phyloP scores from a whole-genome alignment of 2,888 invertebrate species.

The Caenorhabditis sulstoni region DNA sequence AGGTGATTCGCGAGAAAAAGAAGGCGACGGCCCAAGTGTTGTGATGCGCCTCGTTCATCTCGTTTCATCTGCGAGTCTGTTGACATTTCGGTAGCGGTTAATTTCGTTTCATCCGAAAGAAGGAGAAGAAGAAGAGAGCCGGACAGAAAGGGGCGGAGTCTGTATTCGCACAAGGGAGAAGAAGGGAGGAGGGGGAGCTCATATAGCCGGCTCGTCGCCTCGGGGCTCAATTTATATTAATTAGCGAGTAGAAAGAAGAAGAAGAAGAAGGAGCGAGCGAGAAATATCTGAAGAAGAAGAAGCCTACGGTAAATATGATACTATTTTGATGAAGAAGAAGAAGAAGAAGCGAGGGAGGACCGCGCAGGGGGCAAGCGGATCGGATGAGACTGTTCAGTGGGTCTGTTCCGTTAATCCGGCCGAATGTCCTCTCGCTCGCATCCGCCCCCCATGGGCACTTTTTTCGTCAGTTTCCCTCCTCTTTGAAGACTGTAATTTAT shows the following conservation, averaged over 20 bases:
- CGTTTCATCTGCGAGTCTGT: not conserved
- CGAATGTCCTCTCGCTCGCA: conserved; percentile 4
- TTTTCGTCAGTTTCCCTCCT: conserved; percentile 16
- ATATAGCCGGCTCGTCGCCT: conserved; percentile 48
- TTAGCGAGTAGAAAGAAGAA: conserved; percentile 50
- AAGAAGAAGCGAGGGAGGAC: not conserved
- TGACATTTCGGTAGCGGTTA: conserved; percentile 32
- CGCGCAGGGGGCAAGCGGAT: conserved; percentile 28
- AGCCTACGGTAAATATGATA: conserved; percentile 48
- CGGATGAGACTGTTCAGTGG: conserved; percentile 55
- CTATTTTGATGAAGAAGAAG: conserved; percentile 8
- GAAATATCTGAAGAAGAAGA: not conserved
- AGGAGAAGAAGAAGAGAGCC: conserved; percentile 3
- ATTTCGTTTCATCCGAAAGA: conserved; percentile 36
- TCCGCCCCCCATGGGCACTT: conserved; percentile 30
- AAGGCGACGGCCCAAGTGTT: conserved; percentile 7
- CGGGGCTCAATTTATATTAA: conserved; percentile 63
- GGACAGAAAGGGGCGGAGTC: not conserved
- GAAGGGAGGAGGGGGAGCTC: conserved; percentile 25
- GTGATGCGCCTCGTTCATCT: not conserved
- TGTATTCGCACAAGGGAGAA: conserved; percentile 12
- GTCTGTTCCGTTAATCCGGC: conserved; percentile 48
- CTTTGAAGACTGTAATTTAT: conserved; percentile 46
- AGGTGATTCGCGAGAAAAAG: conserved; percentile 4
- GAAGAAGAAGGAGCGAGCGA: conserved; percentile 1